A percentile compares a stretch with the other conserved stretches of the same genome.
Evolutionary conservation across 2,888 invertebrate genomes (phyloP).

Genomic region (Rotaria sp.): DNA sequence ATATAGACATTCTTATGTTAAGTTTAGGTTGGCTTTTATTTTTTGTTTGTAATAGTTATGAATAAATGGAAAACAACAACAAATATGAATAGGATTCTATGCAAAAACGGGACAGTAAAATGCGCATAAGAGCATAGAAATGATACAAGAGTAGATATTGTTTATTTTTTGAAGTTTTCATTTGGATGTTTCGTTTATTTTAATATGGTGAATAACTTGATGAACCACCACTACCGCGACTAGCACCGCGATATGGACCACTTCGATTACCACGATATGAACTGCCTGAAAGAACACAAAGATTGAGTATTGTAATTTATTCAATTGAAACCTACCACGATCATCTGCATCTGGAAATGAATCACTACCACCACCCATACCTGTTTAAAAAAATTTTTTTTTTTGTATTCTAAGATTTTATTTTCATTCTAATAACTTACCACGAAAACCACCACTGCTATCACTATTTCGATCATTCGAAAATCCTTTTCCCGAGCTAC

Average conservation of each 20-base stretch:
- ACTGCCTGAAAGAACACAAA: neutral
- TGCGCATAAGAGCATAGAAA: neutral
- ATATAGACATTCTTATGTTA: neutral
- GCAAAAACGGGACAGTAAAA: neutral
- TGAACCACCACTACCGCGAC: neutral
- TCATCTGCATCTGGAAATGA: neutral
- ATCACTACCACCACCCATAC: neutral
- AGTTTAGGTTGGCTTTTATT: neutral
- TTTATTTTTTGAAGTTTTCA: neutral
- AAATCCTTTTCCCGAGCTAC: neutral
- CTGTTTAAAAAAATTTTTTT: neutral
- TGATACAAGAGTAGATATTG: neutral
- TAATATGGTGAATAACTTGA: neutral
- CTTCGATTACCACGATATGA: neutral
- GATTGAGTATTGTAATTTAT: neutral
- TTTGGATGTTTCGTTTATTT: neutral
- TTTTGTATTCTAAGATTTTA: no score
- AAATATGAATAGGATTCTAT: neutral
- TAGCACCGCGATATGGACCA: neutral
- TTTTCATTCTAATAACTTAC: neutral
- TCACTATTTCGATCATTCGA: neutral
- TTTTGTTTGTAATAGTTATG: neutral
- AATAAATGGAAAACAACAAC: neutral
- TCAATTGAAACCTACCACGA: neutral
- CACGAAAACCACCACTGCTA: neutral